Conservation (phyloP, 2,797 vertebrate species). For the Percopsis omiscomaycus region DNA sequence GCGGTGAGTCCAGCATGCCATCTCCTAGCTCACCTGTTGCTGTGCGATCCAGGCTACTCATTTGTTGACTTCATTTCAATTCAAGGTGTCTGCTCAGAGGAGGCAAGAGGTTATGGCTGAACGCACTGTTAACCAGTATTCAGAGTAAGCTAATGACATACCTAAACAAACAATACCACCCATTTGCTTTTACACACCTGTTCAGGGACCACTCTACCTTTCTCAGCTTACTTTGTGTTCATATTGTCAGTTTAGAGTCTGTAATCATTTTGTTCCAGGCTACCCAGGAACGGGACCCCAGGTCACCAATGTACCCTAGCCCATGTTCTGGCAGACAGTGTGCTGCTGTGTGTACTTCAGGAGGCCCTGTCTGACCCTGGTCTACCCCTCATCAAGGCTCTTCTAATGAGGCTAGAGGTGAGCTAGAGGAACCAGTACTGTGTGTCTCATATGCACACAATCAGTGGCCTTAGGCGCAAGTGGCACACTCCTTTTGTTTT, state of each 20-base stretch:
- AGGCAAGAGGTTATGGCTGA: conserved; percentile 25
- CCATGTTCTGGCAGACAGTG: conserved; percentile 60
- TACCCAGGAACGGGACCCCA: conserved; percentile 2
- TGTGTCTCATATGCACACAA: not conserved
- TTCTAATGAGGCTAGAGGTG: conserved; percentile 72
- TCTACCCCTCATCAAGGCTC: conserved; percentile 56
- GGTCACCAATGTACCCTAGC: conserved; percentile 22
- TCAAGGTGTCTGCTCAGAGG: conserved; percentile 29
- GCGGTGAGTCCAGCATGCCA: conserved; percentile 37
- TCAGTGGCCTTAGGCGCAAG: not conserved
- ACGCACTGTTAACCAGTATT: conserved; percentile 20
- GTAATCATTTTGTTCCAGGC: conserved; percentile 30
- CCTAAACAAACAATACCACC: not conserved
- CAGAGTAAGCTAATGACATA: conserved; percentile 49
- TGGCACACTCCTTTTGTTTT: not conserved
- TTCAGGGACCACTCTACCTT: not conserved
- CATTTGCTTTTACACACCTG: not conserved
- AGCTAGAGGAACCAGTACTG: not conserved
- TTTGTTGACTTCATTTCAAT: conserved; percentile 28
- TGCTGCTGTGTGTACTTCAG: conserved; percentile 73
- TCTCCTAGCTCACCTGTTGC: not conserved
- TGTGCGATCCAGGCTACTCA: conserved; percentile 8
- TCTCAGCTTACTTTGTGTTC: not conserved
- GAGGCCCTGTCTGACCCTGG: conserved; percentile 66
- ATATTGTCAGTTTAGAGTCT: not conserved